A percentile compares a stretch with the other conserved stretches of the same genome.
phyloP scores from a whole-genome alignment of 2,888 invertebrate genomes.

The Dastarcus helophoroides region DNA sequence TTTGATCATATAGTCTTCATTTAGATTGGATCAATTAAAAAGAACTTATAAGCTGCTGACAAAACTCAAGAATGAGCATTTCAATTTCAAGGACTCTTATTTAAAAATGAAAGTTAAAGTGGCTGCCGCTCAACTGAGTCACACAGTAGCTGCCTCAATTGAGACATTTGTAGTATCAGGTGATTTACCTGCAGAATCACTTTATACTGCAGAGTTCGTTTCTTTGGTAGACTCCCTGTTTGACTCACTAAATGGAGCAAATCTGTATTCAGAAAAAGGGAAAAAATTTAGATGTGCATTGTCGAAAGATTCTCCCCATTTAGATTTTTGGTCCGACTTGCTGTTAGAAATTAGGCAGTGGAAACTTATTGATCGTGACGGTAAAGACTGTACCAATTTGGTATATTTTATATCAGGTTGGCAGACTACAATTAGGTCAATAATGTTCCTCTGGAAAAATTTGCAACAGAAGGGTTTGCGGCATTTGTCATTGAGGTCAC shows the following conservation, averaged over 20 bases:
- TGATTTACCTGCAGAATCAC: conserved; percentile 6
- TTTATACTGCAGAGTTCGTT: conserved; percentile 11
- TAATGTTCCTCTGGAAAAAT: background rate
- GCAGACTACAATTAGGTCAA: conserved; percentile 3
- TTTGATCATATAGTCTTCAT: conserved; percentile 9
- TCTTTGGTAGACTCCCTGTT: conserved; percentile 8
- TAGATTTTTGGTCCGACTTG: conserved; percentile 9
- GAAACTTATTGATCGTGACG: background rate
- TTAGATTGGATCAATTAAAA: conserved; percentile 8
- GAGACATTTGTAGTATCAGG: conserved; percentile 5
- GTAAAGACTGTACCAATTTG: conserved; percentile 2
- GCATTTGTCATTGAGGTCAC: conserved; percentile 5
- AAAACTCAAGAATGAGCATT: conserved; percentile 7
- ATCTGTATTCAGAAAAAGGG: conserved; percentile 2
- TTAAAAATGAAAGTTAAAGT: conserved; percentile 12
- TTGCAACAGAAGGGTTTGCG: no score
- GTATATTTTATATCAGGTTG: conserved; percentile 8
- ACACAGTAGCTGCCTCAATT: conserved; percentile 10
- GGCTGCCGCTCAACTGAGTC: conserved; percentile 10
- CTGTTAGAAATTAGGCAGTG: conserved; percentile 5
- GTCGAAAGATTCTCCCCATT: conserved; percentile 6
- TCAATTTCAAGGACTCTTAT: conserved; percentile 8
- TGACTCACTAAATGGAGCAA: conserved; percentile 9
- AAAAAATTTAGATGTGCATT: conserved; percentile 8
- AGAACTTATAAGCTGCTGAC: conserved; percentile 6